Percentiles rank a stretch among this genome's conserved stretches.
These are phyloP conservation scores for Ditylenchus dipsaci DNA, from an alignment of 1,140 invertebrate genomes.

Conservation along the genomic window DNA sequence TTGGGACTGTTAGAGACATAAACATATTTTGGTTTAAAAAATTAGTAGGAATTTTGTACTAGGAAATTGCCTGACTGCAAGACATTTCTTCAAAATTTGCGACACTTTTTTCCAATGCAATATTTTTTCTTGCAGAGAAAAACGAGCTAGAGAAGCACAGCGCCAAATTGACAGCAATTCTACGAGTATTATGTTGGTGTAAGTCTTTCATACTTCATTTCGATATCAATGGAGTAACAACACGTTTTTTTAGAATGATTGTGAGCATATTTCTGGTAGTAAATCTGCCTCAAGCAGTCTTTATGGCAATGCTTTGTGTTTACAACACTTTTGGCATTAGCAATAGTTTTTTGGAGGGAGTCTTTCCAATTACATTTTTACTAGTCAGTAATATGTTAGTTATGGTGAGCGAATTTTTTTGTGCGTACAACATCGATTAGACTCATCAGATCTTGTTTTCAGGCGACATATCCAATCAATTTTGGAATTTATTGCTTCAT, in stretches of 20 bases:
- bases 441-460: constrained; percentile 18
- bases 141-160: constrained; percentile 75
- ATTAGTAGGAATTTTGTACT: no score
- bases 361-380: constrained; percentile 71
- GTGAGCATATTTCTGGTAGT: constrained; percentile 83
- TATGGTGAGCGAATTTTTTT: constrained; percentile 63
- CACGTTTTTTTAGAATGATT: constrained; percentile 64
- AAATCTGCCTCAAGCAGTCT: constrained; percentile 82
- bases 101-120: neutral
- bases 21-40: no score
- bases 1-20: no score
- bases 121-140: constrained; percentile 54
- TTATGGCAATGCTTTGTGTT: constrained; percentile 74
- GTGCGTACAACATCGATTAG: neutral
- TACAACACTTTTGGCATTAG: constrained; percentile 52
- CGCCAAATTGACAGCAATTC: constrained; percentile 73
- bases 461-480: constrained; percentile 79
- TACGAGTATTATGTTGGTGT: constrained; percentile 86
- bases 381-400: constrained; percentile 86
- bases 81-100: neutral
- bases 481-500: constrained; percentile 93
- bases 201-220: no score
- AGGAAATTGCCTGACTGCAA: no score
- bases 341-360: constrained; percentile 68
- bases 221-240: neutral